These are phyloP conservation scores for Netelia fuscicornis DNA, from an alignment of 2,888 invertebrate species.

Conservation along the genomic window DNA sequence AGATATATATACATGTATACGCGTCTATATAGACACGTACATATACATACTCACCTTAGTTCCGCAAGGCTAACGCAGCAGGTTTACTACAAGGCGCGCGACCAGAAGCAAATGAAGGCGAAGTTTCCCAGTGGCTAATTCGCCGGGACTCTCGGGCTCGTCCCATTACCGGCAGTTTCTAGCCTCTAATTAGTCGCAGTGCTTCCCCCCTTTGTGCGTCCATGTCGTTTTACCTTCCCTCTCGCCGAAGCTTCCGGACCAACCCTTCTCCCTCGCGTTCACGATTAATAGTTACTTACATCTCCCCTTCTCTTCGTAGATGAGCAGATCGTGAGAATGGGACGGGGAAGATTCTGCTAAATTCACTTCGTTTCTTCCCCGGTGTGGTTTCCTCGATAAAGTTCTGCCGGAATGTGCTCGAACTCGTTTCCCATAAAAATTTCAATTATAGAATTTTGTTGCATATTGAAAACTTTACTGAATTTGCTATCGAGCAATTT, in stretches of 20 bases:
- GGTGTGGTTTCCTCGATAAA: not conserved
- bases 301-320: slow-evolving; percentile 6
- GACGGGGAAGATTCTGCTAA: slow-evolving; percentile 7
- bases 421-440: no score
- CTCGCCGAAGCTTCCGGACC: slow-evolving; percentile 50
- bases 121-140: slow-evolving; percentile 72
- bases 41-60: not conserved
- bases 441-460: no score
- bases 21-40: not conserved
- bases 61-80: slow-evolving; percentile 12
- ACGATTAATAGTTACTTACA: slow-evolving; percentile 39
- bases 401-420: no score
- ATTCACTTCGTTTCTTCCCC: slow-evolving; percentile 1
- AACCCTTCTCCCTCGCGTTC: not conserved
- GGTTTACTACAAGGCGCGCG: slow-evolving; percentile 27
- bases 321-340: slow-evolving; percentile 17
- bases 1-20: slow-evolving; percentile 6
- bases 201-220: slow-evolving; percentile 33
- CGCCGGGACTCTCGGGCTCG: slow-evolving; percentile 65
- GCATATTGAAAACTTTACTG: no score
- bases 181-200: slow-evolving; percentile 71
- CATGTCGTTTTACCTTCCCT: slow-evolving; percentile 58
- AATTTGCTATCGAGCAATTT: no score
- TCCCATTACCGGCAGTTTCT: slow-evolving; percentile 71
- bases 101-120: slow-evolving; percentile 68